Conservation (phyloP, 2,113 vertebrate genomes). For the Chelonoidis abingdonii region DNA sequence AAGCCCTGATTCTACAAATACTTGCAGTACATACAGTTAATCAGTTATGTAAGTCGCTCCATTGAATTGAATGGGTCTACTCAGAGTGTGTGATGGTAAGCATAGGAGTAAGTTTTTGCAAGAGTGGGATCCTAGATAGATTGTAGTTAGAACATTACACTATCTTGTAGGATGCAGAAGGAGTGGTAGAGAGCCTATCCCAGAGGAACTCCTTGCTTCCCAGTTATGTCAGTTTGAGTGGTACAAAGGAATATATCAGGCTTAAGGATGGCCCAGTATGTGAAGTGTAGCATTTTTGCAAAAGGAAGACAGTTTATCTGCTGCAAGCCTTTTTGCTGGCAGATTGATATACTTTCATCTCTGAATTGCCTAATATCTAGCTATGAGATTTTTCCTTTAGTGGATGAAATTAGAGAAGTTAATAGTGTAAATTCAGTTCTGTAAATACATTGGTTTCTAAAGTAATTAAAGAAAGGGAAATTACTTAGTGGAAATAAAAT, state of each 20-base stretch:
- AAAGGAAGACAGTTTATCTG: not conserved
- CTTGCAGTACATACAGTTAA: too few relatives aligned
- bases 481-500: not conserved
- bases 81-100: not conserved
- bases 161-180: fast-evolving
- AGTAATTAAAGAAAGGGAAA: not conserved
- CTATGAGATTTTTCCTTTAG: not conserved
- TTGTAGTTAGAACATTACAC: not conserved
- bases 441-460: not conserved
- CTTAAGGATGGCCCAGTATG: not conserved
- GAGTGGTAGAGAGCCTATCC: not conserved
- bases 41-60: not conserved
- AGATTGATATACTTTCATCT: not conserved
- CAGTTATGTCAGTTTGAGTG: not conserved
- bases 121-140: not conserved
- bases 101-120: not conserved
- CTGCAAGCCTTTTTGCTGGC: not conserved
- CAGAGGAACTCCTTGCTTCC: not conserved
- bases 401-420: not conserved
- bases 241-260: not conserved
- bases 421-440: not conserved
- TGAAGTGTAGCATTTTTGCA: not conserved
- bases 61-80: not conserved
- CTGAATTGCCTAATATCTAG: not conserved
- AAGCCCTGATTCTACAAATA: not conserved